A percentile compares a stretch with the other conserved stretches of the same genome.
Evolutionary conservation across 2,113 vertebrate species (phyloP).

Genomic region (Indicator indicator): DNA sequence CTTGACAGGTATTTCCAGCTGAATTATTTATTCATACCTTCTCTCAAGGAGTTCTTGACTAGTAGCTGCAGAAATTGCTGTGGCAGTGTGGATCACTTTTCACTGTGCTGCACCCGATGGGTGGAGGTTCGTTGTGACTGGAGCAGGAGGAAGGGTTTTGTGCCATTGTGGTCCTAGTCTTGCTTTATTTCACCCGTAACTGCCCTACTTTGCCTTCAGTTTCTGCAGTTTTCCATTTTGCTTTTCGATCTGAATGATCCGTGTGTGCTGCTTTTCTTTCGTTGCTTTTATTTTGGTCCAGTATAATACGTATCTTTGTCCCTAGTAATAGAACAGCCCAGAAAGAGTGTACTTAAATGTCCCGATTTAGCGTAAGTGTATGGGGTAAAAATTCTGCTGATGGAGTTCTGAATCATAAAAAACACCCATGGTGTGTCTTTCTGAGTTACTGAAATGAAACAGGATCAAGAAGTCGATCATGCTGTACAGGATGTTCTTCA

Average conservation of each 20-base stretch:
- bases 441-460: not conserved
- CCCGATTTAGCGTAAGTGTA: not conserved
- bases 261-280: not conserved
- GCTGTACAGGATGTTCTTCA: not conserved
- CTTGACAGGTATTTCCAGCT: conserved; percentile 55
- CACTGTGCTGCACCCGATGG: not conserved
- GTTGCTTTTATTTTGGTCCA: not conserved
- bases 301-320: not conserved
- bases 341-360: not conserved
- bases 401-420: not conserved
- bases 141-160: not conserved
- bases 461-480: not conserved
- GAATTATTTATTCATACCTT: conserved; percentile 15
- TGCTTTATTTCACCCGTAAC: not conserved
- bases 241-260: not conserved
- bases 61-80: not conserved
- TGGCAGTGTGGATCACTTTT: not conserved
- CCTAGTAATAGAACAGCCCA: not conserved
- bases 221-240: not conserved
- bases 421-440: not conserved
- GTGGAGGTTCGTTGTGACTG: not conserved
- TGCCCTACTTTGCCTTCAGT: not conserved
- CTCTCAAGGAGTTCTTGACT: not conserved
- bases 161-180: not conserved
- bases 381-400: not conserved